Evolutionary conservation across 2,113 vertebrate genomes (phyloP).

Genomic region (Struthidea cinerea): DNA sequence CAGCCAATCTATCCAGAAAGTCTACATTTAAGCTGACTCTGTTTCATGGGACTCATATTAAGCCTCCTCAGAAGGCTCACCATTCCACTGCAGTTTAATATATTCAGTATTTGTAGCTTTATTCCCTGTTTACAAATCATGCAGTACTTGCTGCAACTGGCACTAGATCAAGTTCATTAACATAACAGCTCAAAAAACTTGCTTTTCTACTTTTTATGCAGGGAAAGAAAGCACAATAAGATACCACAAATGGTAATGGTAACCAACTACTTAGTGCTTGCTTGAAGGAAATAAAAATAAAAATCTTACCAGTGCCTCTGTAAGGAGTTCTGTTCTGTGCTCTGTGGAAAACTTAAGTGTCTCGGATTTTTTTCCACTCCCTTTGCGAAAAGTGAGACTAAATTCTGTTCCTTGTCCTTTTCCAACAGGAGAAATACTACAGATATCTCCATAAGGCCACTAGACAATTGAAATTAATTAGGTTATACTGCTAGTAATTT

Average conservation of each 20-base stretch:
- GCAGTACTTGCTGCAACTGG: not conserved
- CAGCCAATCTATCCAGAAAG: not conserved
- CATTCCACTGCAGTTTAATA: not conserved
- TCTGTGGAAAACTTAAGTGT: slow-evolving; percentile 99
- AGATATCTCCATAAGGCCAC: slow-evolving; percentile 99
- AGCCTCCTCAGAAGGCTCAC: not conserved
- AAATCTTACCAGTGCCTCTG: slow-evolving; percentile 90
- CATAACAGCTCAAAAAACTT: not conserved
- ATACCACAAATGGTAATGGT: not conserved
- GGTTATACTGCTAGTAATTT: not conserved
- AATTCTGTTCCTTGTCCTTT: slow-evolving; percentile 98
- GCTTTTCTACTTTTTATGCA: not conserved
- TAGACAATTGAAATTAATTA: slow-evolving; percentile 61
- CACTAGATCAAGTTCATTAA: not conserved
- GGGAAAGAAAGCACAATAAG: not conserved
- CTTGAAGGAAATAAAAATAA: not conserved
- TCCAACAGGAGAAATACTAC: slow-evolving; percentile 90
- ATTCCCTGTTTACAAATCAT: not conserved
- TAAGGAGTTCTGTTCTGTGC: slow-evolving; percentile 96
- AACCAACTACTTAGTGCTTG: not conserved
- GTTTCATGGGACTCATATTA: not conserved
- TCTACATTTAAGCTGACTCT: not conserved
- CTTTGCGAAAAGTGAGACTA: slow-evolving; percentile 96
- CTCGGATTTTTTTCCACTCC: slow-evolving; percentile 94
- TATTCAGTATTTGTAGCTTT: not conserved